Base-by-base conservation (phyloP, 2,888 invertebrate species). In the Heliconius sara region DNA sequence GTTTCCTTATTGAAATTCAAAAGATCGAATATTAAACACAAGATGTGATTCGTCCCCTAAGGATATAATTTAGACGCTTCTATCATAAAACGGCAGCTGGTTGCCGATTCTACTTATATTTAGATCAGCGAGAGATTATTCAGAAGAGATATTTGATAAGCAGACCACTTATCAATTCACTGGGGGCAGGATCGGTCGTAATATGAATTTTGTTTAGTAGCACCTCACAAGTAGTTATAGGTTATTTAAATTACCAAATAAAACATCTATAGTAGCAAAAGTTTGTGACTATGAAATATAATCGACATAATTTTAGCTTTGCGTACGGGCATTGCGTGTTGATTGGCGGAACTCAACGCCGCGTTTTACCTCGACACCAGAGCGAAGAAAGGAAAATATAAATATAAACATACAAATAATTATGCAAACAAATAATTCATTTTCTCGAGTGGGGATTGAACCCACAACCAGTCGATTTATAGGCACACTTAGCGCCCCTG, bases 111-210 rank as follows among this genome's bases (percentile, higher is more conserved):
- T 86, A 88, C 91, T 92, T 92, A 91, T 89, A 87, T 84, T 86
- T 86, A 90, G 92, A 93, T 91, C 87, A 86, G 87, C 88, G 84
- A 86, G 86, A 88, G 93, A 93, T 93, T 93, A 91, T 91, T 85
- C 84, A 86, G 92, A 93, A 92, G 89, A 91, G 92, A 92, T 92
- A 89, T 90, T 92, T 92, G 93, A 93, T 93, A 94, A 92, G 91
- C 90, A 89, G 87, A 84, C 89, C 90, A 91, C 91, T 93, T 94
- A 94, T 92, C 92, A 92, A 91, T 91, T 91, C 84, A 90, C 92
- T 89, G 85, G 86, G 86, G 92, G 93, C 89, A 85, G 83, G 83
- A 85, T 84, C 84, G 84, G 83, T 67, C 43, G 70, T 83, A 84
- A 84, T 86, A 87, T 87, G 86, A 85, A 87, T 87, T 88, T 88